Base-by-base conservation (phyloP, 2,113 vertebrate genomes). In the Oncorhynchus clarkii region DNA sequence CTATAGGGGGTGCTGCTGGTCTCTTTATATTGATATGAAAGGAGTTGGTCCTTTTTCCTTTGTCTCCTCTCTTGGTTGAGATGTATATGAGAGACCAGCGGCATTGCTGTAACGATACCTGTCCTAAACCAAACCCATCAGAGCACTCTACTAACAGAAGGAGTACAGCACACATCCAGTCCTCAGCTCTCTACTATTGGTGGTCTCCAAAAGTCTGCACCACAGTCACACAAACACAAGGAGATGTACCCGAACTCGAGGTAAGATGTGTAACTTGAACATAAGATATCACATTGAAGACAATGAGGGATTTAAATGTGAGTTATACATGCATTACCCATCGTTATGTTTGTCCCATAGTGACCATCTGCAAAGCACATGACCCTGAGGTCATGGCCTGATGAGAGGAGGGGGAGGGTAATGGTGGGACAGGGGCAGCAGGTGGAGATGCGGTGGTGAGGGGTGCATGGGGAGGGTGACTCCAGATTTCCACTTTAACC, bases 371-470 rank as follows among this genome's bases (percentile, higher is more conserved):
- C 1, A 81, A 74, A 29, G 11, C 71, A 62, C 60, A 67, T 34
- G 2, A 76, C 85, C 87, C 83, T 82, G 71, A 81, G 90, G 91
- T 81, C 83, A 22, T 71, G 80, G 90, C 83, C 91, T 87, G 4
- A 34, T 83, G 90, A 91, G 75, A 83, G 89, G 85, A 67, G 79
- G 13, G 13, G 82, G 29, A 34, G 34, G 39, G 39, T 39, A 45
- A 45, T 45, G 39, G 9, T 84, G 81, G 85, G 73, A 75, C 75
- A 29, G 74, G 74, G 69, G 67, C 71, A 91, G 89, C 91, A 94
- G 94, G 92, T 94, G 92, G 84, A 92, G 70, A 48, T 90, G 88
- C 87, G 51, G 89, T 88, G 82, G 84, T 76, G 80, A 87, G 89
- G 90, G 90, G 87, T 82, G 16, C 51, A 4, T 16, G 88, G 84